Evolutionary conservation across 2,888 invertebrate genomes (phyloP), one percentile per base, ranked within the genome.

Genomic region (Nemapogon koenigi): DNA sequence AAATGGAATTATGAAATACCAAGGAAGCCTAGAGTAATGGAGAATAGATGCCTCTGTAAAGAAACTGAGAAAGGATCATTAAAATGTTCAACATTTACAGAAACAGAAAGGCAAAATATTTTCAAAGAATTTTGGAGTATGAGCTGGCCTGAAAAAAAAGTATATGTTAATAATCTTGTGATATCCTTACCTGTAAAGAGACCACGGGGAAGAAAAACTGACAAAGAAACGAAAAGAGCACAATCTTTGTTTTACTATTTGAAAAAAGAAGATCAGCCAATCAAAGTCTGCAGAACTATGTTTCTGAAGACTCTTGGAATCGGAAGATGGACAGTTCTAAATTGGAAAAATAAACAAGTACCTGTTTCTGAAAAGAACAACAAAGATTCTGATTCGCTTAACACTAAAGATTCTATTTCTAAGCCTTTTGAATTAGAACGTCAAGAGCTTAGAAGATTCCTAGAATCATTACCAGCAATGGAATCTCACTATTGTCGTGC

Each of bases 211-310:
- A 31, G 16, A 31, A 13, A 31, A 22, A 10, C 8, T 6, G 10
- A 7, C 6, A 22, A 22, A 10, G 10, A 22, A 7, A 6, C 7
- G 10, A 22, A 22, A 22, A 22, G 10, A 22, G 22, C 22, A 14
- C 40, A 42, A 32, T 40, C 40, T 38, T 40, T 42, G 29, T 18
- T 36, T 18, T 42, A 40, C 31, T 22, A 38, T 41, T 39, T 43
- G 28, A 43, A 43, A 43, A 38, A 38, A 27, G 27, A 37, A 14
- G 38, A 43, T 30, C 19, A 40, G 29, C 37, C 14, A 17, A 32
- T 41, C 17, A 40, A 36, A 41, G 43, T 43, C 28, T 43, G 43
- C 22, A 40, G 40, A 36, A 43, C 38, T 26, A 38, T 33, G 40
- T 40, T 40, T 43, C 22, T 40, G 13, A 38, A 43, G 28, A 39